Base-by-base conservation (phyloP, 2,113 vertebrate genomes). In the Corynorhinus townsendii region DNA sequence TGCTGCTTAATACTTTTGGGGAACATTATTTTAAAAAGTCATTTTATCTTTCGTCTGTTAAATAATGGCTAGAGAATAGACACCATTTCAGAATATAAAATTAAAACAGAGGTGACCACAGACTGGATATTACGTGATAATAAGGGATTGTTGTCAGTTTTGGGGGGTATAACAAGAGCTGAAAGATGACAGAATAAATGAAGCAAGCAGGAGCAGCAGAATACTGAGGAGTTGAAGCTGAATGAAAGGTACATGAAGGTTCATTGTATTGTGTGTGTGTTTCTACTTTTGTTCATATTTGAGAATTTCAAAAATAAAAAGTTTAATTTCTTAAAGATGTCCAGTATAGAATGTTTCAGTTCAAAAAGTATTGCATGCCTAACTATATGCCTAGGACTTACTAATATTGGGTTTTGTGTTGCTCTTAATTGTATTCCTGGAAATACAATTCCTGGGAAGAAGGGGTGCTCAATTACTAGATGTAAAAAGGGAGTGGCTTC, bases 131-230 rank as follows among this genome's bases (percentile, higher is more conserved):
- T 90, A 77, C n/a, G 76, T 47, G 24, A 47, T 82, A 64, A 38
- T 54, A 83, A 93, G 30, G 11, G 33, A 33, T 73, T 77, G 20
- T 49, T 91, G 47, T 90, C 85, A 62, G 0, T 90, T 91, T 35
- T 17, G 22, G 76, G 19, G 56, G 0, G 8, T 68, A 4, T 85
- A 72, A 89, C 20, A 92, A 76, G n/a, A 79, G 19, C 52, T 91
- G 66, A 71, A 49, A 91, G 54, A 73, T 83, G 19, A 26, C 30
- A 96, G 81, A 93, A 49, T 93, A 93, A 90, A 73, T 84, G 35
- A 88, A 80, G 30, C 38, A 80, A 11, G 26, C 38, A 80, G 11
- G 16, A 92, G 24, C 26, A 52, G 71, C 19, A 82, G 86, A 69
- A 89, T 72, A 26, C 56, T 83, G 28, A 12, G 30, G 69, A 93